Percentiles rank a stretch among this genome's conserved stretches.
phyloP scores from a whole-genome alignment of 2,113 vertebrate genomes.

The Dipodomys stephensi region DNA sequence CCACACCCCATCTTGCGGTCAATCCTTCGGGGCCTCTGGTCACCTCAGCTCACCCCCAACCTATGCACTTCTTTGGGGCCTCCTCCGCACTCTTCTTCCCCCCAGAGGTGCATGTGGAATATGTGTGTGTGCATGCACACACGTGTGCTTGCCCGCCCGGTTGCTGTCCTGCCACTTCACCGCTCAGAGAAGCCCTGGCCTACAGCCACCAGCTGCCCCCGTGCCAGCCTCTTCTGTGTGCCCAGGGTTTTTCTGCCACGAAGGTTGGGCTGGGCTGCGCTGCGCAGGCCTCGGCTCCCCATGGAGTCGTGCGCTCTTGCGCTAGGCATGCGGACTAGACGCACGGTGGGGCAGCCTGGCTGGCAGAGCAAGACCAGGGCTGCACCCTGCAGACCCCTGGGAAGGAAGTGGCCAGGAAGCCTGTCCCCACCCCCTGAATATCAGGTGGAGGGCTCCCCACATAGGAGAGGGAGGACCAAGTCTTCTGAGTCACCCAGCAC shows the following conservation, averaged over 20 bases:
- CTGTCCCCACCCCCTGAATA: neutral
- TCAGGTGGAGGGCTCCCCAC: no score
- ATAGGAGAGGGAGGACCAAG: neutral
- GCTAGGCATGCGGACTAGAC: no score
- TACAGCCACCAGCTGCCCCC: no score
- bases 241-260: neutral
- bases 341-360: no score
- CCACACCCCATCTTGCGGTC: no score
- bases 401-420: neutral
- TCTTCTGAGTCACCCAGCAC: conserved; percentile 34
- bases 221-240: accelerated
- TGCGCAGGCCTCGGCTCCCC: no score
- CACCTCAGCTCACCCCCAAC: neutral
- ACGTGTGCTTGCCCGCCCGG: accelerated
- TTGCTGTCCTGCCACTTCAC: no score
- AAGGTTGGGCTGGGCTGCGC: no score
- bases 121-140: accelerated
- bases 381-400: neutral
- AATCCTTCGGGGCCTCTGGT: neutral
- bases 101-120: accelerated
- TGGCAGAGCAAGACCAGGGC: neutral
- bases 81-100: no score
- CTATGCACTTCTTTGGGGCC: neutral
- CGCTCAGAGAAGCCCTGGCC: no score
- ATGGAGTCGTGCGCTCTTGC: no score